Conservation (phyloP, 1,140 invertebrate species). For the Hyles euphorbiae region DNA sequence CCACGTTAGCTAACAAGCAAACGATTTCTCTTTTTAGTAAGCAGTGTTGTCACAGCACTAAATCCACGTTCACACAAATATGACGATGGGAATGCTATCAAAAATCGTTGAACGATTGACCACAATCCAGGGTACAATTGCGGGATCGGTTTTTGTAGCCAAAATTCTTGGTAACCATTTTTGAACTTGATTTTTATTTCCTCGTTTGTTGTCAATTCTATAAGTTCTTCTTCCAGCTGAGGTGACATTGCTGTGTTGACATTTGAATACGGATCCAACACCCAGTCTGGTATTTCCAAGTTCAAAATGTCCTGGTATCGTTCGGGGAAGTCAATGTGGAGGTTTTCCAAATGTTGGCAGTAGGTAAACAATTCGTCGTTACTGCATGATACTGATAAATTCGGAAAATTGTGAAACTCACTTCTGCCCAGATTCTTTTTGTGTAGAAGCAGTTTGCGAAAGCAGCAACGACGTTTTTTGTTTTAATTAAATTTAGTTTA, state of each 20-base stretch:
- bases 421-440: conserved; percentile 47
- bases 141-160: no score
- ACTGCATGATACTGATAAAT: conserved; percentile 6
- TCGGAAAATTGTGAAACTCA: conserved; percentile 43
- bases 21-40: conserved; percentile 14
- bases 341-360: conserved; percentile 41
- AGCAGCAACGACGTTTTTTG: conserved; percentile 14
- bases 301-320: conserved; percentile 32
- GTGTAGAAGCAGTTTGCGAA: conserved; percentile 50
- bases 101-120: no score
- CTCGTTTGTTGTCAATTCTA: no score
- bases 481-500: conserved; percentile 57
- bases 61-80: no score
- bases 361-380: conserved; percentile 36
- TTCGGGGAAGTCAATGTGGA: conserved; percentile 35
- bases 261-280: conserved; percentile 17
- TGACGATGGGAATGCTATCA: no score
- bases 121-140: no score
- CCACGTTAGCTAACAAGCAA: conserved; percentile 20
- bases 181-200: no score
- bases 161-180: no score
- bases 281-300: no score
- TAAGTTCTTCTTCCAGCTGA: not conserved
- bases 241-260: conserved; percentile 23
- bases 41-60: no score